phyloP scores from a whole-genome alignment of 2,113 vertebrate species.

The Silurus meridionalis region DNA sequence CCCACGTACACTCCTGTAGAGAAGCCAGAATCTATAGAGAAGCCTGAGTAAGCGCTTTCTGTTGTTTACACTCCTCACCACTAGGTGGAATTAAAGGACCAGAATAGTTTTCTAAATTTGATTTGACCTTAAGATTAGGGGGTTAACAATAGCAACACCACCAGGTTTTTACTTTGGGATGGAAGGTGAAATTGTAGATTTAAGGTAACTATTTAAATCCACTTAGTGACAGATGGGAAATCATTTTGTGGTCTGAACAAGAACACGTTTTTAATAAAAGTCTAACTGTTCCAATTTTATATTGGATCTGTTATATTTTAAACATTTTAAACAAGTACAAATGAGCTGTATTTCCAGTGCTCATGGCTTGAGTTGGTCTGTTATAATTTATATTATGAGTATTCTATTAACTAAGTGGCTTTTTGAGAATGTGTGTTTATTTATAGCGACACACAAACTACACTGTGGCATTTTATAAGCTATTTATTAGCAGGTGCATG shows the following conservation, averaged over 20 bases:
- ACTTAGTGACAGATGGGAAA: too few relatives aligned
- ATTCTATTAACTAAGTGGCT: not conserved
- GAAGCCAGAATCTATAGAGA: not conserved
- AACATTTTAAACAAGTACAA: not conserved
- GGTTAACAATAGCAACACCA: slow-evolving; percentile 6
- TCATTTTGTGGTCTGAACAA: not conserved
- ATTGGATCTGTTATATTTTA: not conserved
- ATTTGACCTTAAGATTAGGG: not conserved
- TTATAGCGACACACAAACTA: not conserved
- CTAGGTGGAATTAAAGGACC: slow-evolving; percentile 56
- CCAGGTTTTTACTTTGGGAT: slow-evolving; percentile 13
- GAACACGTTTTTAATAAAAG: not conserved
- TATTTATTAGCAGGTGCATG: not conserved
- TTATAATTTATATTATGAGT: not conserved
- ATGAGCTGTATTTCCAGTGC: not conserved
- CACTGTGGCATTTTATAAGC: not conserved
- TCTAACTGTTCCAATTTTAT: not conserved
- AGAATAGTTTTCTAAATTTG: slow-evolving; percentile 4
- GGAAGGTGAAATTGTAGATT: not conserved
- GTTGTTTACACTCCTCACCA: slow-evolving; percentile 47
- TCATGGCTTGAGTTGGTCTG: not conserved
- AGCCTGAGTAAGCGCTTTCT: slow-evolving; percentile 32
- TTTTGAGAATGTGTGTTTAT: slow-evolving; percentile 5
- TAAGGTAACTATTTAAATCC: not conserved
- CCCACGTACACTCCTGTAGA: slow-evolving; percentile 19